Percentiles rank a stretch among this genome's conserved stretches.
These are phyloP conservation scores for Rhamphomyia laevipes DNA, from an alignment of 2,888 invertebrate genomes.

Conservation along the genomic window DNA sequence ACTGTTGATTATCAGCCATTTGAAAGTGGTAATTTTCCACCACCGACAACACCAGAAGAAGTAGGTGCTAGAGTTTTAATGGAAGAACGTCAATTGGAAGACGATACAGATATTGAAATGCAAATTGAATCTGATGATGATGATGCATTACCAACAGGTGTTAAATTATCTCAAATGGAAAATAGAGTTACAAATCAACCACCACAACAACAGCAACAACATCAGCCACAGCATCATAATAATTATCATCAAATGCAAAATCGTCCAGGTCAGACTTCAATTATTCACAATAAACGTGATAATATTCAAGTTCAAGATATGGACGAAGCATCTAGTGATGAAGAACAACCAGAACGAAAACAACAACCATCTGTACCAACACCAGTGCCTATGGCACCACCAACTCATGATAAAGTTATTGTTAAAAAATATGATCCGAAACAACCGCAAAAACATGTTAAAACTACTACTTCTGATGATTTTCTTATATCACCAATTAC, in stretches of 20 bases:
- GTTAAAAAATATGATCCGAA: conserved; percentile 98
- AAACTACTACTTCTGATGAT: conserved; percentile 63
- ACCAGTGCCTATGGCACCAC: conserved; percentile 61
- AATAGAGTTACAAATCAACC: conserved; percentile 39
- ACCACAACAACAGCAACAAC: conserved; percentile 37
- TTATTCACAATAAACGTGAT: conserved; percentile 31
- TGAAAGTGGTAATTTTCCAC: conserved; percentile 91
- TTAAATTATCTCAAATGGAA: conserved; percentile 55
- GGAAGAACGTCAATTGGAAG: conserved; percentile 69
- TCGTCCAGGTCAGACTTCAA: conserved; percentile 20
- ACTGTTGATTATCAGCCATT: conserved; percentile 97
- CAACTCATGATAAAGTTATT: conserved; percentile 82
- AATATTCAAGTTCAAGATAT: conserved; percentile 71
- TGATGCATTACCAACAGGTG: conserved; percentile 38
- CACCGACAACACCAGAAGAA: conserved; percentile 94
- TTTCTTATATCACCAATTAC: conserved; percentile 97
- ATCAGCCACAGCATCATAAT: conserved; percentile 19
- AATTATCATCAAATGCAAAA: not conserved
- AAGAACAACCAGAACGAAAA: conserved; percentile 42
- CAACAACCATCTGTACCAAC: conserved; percentile 33
- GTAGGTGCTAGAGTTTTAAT: conserved; percentile 90
- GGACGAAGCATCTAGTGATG: conserved; percentile 80
- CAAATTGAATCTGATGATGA: conserved; percentile 80
- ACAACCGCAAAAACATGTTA: conserved; percentile 49
- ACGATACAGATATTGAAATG: conserved; percentile 75